Evolutionary conservation across 1,140 invertebrate species (phyloP).

Genomic region (Drosophila novamexicana): DNA sequence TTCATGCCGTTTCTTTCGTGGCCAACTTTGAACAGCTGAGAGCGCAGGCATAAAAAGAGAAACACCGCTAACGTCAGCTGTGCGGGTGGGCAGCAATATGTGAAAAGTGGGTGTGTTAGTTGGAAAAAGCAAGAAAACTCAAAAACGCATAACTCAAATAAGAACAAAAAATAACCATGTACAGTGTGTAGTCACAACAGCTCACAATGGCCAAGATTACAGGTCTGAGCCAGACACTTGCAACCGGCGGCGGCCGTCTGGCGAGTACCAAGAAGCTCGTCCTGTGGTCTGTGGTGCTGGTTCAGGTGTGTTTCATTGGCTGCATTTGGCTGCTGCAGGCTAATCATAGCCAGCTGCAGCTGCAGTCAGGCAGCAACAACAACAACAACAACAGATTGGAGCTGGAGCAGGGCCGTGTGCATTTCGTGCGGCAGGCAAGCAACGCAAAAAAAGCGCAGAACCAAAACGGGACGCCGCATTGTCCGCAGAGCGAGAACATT

Average conservation of each 20-base stretch:
- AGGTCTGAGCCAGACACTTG: constrained; percentile 23
- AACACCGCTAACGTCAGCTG: constrained; percentile 48
- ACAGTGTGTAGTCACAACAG: constrained; percentile 11
- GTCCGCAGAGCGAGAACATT: constrained; percentile 54
- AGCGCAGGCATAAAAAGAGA: constrained; percentile 21
- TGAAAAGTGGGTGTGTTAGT: constrained; percentile 67
- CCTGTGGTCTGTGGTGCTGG: constrained; percentile 70
- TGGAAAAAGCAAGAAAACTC: constrained; percentile 17
- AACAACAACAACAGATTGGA: constrained; percentile 1
- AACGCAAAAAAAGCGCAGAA: neutral
- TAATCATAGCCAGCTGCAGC: constrained; percentile 42
- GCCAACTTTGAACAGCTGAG: constrained; percentile 10
- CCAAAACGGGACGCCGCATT: constrained; percentile 8
- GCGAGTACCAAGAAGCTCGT: constrained; percentile 71
- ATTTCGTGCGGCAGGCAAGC: constrained; percentile 49
- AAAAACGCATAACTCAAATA: constrained; percentile 25
- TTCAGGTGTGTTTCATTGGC: constrained; percentile 70
- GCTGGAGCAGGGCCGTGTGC: constrained; percentile 22
- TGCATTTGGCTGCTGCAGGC: constrained; percentile 75
- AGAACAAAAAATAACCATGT: constrained; percentile 11
- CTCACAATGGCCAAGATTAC: constrained; percentile 50
- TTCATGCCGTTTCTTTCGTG: neutral
- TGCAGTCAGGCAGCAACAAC: constrained; percentile 18
- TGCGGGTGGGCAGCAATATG: constrained; percentile 38
- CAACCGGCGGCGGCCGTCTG: constrained; percentile 37